Conservation (phyloP, 2,113 vertebrate genomes). For the Pyxicephalus adspersus region DNA sequence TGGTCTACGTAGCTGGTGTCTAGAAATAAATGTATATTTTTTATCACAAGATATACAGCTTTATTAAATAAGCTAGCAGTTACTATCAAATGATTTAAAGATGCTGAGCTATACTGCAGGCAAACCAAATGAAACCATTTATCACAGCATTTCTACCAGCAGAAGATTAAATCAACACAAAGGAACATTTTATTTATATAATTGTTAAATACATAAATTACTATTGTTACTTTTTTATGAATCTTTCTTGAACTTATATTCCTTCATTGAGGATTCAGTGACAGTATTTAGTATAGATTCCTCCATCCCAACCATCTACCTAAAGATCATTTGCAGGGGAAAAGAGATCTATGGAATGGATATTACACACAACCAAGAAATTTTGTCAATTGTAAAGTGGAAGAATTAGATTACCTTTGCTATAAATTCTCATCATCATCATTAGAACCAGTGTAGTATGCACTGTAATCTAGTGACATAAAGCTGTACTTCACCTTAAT, state of each 20-base stretch:
- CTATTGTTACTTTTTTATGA: conserved; percentile 6
- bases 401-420: too few species aligned
- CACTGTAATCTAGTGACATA: too few species aligned
- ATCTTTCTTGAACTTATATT: conserved; percentile 9
- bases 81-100: conserved; percentile 32
- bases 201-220: conserved; percentile 38
- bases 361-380: too few species aligned
- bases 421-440: too few species aligned
- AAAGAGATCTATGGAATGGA: too few species aligned
- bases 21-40: background rate
- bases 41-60: conserved; percentile 19
- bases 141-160: conserved; percentile 16
- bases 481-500: too few species aligned
- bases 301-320: too few species aligned
- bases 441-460: too few species aligned
- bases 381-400: too few species aligned
- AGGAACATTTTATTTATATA: background rate
- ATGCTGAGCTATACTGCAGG: conserved; percentile 31
- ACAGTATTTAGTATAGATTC: too few species aligned
- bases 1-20: background rate
- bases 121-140: conserved; percentile 30
- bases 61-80: conserved; percentile 26
- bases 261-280: background rate
- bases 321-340: too few species aligned
- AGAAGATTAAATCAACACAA: conserved; percentile 32